Evolutionary conservation across 1,140 invertebrate species (phyloP).

Genomic region (Saccostrea echinata): DNA sequence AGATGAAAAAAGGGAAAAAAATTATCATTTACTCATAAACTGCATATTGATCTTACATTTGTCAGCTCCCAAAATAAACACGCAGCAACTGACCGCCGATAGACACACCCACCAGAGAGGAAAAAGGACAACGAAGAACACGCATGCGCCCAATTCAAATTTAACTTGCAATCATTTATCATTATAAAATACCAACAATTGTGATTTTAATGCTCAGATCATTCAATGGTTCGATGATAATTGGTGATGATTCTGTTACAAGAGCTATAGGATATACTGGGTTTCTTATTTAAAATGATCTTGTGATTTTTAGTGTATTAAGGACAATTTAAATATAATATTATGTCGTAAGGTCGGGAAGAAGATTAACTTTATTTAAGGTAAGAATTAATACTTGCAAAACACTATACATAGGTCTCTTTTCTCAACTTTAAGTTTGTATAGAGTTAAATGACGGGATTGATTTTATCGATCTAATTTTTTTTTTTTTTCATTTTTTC

Average conservation of each 20-base stretch:
- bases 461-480: slow-evolving; percentile 6
- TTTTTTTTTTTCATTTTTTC: neutral
- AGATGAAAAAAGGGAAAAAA: slow-evolving; percentile 23
- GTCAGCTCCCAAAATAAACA: slow-evolving; percentile 25
- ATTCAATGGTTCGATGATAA: slow-evolving; percentile 11
- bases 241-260: neutral
- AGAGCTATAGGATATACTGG: neutral
- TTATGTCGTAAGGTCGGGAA: slow-evolving; percentile 1
- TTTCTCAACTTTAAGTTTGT: neutral
- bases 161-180: slow-evolving; percentile 32
- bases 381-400: neutral
- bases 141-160: slow-evolving; percentile 26
- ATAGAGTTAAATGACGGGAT: neutral
- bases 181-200: slow-evolving; percentile 29
- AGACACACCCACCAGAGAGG: slow-evolving; percentile 6
- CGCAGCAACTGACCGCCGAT: neutral
- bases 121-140: neutral
- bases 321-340: neutral
- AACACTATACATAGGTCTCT: neutral
- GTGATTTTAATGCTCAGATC: slow-evolving; percentile 27
- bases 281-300: neutral
- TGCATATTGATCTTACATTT: slow-evolving; percentile 28
- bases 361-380: slow-evolving; percentile 12
- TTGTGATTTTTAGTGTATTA: neutral
- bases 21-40: slow-evolving; percentile 33